Conservation (phyloP, 2,797 vertebrate genomes). For the Antrozous pallidus region DNA sequence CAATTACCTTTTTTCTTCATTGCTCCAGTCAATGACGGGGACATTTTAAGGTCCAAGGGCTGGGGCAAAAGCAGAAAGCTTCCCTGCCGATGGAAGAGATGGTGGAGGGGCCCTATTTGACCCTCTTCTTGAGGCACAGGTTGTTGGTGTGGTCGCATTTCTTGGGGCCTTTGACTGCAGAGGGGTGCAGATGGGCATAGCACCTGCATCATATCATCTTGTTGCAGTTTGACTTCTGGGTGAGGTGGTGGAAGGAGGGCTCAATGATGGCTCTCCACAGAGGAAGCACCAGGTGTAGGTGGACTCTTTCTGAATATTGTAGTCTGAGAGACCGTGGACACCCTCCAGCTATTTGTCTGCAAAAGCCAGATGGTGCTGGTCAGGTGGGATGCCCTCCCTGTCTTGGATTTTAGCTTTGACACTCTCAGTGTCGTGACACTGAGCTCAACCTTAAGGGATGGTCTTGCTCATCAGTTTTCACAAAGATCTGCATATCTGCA, state of each 20-base stretch:
- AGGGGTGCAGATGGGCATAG: not conserved
- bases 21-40: not conserved
- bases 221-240: not conserved
- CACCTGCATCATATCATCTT: not conserved
- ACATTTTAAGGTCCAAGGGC: not conserved
- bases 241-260: not conserved
- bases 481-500: not conserved
- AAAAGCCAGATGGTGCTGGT: not conserved
- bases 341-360: not conserved
- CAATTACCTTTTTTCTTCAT: not conserved
- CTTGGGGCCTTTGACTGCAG: not conserved
- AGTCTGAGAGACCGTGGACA: not conserved
- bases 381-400: not conserved
- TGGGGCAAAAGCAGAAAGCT: not conserved
- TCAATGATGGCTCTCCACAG: not conserved
- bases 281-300: not conserved
- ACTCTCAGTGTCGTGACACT: not conserved
- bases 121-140: not conserved
- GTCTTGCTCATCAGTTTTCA: not conserved
- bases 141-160: not conserved
- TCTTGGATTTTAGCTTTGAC: not conserved
- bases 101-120: not conserved
- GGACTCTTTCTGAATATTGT: not conserved
- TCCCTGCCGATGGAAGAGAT: not conserved
- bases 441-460: not conserved